phyloP scores from a whole-genome alignment of 2,888 invertebrate genomes.

The Lydus trimaculatus region DNA sequence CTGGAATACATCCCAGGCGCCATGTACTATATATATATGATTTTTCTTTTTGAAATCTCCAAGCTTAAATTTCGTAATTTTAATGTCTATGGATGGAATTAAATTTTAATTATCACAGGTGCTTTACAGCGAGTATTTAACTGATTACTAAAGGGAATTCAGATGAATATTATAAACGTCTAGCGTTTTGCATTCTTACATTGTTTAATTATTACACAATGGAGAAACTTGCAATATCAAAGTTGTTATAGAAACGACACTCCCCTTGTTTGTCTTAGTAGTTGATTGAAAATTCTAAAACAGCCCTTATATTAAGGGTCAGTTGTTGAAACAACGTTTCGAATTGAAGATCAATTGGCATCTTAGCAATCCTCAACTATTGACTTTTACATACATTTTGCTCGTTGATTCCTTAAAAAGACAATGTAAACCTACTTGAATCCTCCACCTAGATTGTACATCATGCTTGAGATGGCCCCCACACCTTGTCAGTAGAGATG shows the following conservation, averaged over 20 bases:
- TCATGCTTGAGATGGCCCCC: background rate
- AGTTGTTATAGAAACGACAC: too few relatives aligned
- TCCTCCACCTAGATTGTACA: background rate
- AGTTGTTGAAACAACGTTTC: too few relatives aligned
- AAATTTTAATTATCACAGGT: background rate
- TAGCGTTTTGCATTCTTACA: background rate
- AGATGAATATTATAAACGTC: too few relatives aligned
- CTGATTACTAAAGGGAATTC: background rate
- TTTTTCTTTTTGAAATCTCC: slow-evolving; percentile 7
- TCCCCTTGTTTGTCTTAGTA: too few relatives aligned
- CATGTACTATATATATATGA: slow-evolving; percentile 1
- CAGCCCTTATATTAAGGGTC: too few relatives aligned
- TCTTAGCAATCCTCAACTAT: too few relatives aligned
- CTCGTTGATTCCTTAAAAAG: too few relatives aligned
- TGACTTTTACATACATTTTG: too few relatives aligned
- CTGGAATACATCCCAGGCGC: background rate
- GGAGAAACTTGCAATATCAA: background rate
- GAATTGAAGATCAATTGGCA: too few relatives aligned
- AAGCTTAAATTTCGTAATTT: background rate
- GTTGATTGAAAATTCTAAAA: too few relatives aligned
- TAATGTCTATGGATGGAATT: background rate
- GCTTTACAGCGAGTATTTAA: background rate
- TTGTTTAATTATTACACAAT: background rate
- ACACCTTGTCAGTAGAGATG: background rate
- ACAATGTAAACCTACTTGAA: too few relatives aligned